phyloP scores from a whole-genome alignment of 2,797 vertebrate species.

The Myripristis murdjan region DNA sequence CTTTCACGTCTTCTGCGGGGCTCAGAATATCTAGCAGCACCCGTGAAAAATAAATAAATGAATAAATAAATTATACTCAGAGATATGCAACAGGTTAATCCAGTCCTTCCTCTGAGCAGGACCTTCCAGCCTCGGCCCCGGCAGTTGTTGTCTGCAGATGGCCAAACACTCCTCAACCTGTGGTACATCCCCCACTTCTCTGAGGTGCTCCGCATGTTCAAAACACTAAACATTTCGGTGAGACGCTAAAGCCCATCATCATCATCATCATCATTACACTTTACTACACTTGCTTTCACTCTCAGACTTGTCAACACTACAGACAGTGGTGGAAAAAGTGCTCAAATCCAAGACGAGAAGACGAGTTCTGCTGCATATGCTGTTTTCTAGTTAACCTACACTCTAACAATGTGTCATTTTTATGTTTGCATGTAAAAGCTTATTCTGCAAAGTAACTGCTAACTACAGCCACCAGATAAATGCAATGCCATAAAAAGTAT shows the following conservation, averaged over 20 bases:
- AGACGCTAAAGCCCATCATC: slow-evolving; percentile 22
- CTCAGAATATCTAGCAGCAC: no score
- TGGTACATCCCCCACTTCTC: slow-evolving; percentile 85
- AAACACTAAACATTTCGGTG: slow-evolving; percentile 78
- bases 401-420: no score
- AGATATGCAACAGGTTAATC: not conserved
- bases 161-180: slow-evolving; percentile 79
- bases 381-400: no score
- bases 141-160: slow-evolving; percentile 81
- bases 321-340: no score
- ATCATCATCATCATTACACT: no score
- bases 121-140: slow-evolving; percentile 41
- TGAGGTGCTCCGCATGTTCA: slow-evolving; percentile 84
- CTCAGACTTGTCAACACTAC: not conserved
- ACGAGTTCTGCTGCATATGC: no score
- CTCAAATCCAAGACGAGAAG: no score
- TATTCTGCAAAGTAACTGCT: no score
- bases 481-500: no score
- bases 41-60: not conserved
- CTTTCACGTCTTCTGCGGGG: no score
- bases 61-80: not conserved
- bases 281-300: not conserved
- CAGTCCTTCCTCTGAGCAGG: slow-evolving; percentile 35
- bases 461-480: no score
- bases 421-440: no score